Percentiles rank a stretch among this genome's conserved stretches.
Conservation (phyloP, 2,797 vertebrate genomes). For the Mallotus villosus region DNA sequence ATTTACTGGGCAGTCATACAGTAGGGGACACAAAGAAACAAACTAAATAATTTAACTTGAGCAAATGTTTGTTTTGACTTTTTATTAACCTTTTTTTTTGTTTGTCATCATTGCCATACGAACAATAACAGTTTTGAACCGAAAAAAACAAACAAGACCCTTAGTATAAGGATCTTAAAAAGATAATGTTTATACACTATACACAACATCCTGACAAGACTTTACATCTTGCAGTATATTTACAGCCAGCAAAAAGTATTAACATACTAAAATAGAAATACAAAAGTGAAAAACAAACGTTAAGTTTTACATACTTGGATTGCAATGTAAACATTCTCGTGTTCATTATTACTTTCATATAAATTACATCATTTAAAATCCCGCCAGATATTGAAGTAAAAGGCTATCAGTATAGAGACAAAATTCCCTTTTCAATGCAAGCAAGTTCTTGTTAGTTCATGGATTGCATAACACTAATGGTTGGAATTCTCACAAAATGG, state of each 20-base stretch:
- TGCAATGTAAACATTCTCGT: constrained; percentile 73
- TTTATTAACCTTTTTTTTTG: constrained; percentile 60
- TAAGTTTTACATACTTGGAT: constrained; percentile 57
- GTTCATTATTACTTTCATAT: constrained; percentile 55
- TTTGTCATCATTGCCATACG: constrained; percentile 62
- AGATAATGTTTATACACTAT: constrained; percentile 63
- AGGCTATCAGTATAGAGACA: constrained; percentile 8
- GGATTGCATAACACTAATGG: constrained; percentile 15
- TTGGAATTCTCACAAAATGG: not conserved
- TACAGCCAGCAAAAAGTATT: constrained; percentile 56
- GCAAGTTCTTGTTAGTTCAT: constrained; percentile 41
- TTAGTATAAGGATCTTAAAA: constrained; percentile 69
- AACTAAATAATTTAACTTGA: too few species aligned
- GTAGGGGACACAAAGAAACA: too few species aligned
- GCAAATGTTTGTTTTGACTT: constrained; percentile 27
- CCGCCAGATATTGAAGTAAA: constrained; percentile 16
- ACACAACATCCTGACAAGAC: constrained; percentile 63
- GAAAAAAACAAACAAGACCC: constrained; percentile 57
- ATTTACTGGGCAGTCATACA: too few species aligned
- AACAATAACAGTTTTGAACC: constrained; percentile 47
- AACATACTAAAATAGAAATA: constrained; percentile 54
- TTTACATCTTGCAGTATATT: constrained; percentile 62
- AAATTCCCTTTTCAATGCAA: constrained; percentile 30
- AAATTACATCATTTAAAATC: constrained; percentile 53
- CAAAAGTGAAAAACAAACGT: constrained; percentile 52